A percentile compares a stretch with the other conserved stretches of the same genome.
phyloP scores from a whole-genome alignment of 2,113 vertebrate genomes.

The Trochalopteron elliotii region DNA sequence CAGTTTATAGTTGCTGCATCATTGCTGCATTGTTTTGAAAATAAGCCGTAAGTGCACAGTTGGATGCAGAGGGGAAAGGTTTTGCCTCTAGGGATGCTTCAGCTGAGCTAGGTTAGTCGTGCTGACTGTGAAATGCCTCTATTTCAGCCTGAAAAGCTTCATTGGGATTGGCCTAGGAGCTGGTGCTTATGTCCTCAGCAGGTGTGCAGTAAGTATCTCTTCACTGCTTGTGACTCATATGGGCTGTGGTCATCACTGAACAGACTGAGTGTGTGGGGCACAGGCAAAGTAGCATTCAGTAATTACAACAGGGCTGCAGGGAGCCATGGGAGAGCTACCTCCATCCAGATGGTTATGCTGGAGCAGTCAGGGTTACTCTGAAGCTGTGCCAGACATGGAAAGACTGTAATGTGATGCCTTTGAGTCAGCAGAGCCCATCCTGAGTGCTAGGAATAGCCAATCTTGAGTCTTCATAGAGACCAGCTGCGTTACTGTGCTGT shows the following conservation, averaged over 20 bases:
- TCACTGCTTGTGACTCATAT: neutral
- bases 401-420: neutral
- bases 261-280: neutral
- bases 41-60: neutral
- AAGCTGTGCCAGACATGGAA: neutral
- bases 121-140: conserved; percentile 18
- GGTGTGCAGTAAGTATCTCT: conserved; percentile 85
- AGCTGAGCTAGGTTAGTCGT: neutral
- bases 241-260: neutral
- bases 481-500: neutral
- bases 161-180: conserved; percentile 92
- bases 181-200: conserved; percentile 89
- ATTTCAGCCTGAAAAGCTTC: conserved; percentile 86
- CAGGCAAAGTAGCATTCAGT: neutral
- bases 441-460: neutral
- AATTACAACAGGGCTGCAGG: neutral
- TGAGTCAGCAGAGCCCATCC: neutral
- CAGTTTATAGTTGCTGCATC: neutral
- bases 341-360: neutral
- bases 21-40: neutral
- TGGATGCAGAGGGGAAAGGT: neutral
- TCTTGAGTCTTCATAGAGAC: neutral
- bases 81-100: neutral
- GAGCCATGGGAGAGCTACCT: neutral
- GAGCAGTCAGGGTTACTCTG: neutral